A percentile compares a stretch with the other conserved stretches of the same genome.
phyloP scores from a whole-genome alignment of 2,113 vertebrate species.

The Gadus macrocephalus region DNA sequence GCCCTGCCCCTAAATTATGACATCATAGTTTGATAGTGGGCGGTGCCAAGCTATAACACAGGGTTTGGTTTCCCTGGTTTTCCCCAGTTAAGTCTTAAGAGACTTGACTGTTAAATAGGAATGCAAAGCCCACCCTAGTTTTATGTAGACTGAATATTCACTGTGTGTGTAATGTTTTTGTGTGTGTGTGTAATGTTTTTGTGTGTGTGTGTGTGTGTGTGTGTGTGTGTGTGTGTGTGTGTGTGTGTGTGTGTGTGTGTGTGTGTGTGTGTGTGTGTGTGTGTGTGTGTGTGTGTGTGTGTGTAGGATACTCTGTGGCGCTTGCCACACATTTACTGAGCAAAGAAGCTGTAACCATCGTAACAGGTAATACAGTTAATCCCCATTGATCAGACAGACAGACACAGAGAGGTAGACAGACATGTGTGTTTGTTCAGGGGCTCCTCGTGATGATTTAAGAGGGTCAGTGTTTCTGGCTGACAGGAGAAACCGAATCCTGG shows the following conservation, averaged over 20 bases:
- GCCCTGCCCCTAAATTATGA: too few species aligned
- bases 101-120: too few species aligned
- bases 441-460: neutral
- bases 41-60: too few species aligned
- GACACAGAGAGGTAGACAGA: neutral
- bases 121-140: too few species aligned
- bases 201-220: constrained; percentile 3
- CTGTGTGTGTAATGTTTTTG: neutral
- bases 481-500: constrained; percentile 43
- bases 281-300: constrained; percentile 18
- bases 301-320: constrained; percentile 56
- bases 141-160: too few species aligned
- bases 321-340: constrained; percentile 49
- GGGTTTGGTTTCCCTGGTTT: too few species aligned
- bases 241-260: constrained; percentile 9
- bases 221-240: neutral
- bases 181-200: too few species aligned
- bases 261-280: constrained; percentile 12
- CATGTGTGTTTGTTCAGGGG: neutral
- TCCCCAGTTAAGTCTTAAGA: too few species aligned
- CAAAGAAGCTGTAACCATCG: constrained; percentile 45
- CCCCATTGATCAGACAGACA: neutral
- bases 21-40: too few species aligned
- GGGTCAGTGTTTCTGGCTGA: constrained; percentile 1
- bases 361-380: constrained; percentile 47